phyloP scores from a whole-genome alignment of 2,888 invertebrate genomes.

The Cinara cedri region DNA sequence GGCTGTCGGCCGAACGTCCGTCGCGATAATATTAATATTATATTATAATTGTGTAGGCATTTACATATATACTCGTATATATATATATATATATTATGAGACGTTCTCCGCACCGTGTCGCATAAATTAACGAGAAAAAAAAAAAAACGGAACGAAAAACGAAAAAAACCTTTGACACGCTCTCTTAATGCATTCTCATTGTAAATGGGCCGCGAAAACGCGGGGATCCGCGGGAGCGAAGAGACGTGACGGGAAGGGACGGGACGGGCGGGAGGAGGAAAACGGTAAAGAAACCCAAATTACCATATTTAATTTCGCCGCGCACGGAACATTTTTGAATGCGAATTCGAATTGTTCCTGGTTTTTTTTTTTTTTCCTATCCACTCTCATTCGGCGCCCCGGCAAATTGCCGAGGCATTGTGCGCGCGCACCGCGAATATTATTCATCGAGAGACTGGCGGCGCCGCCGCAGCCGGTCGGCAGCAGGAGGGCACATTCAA shows the following conservation, averaged over 20 bases:
- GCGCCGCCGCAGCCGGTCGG: neutral
- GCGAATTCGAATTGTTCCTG: conserved; percentile 18
- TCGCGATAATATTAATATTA: conserved; percentile 33
- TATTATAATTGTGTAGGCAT: no score
- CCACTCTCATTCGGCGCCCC: conserved; percentile 7
- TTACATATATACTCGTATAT: no score
- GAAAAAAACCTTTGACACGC: conserved; percentile 52
- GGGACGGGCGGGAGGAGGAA: neutral
- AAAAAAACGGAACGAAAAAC: neutral
- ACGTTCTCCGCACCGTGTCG: conserved; percentile 30
- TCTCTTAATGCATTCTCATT: conserved; percentile 44
- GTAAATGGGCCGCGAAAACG: conserved; percentile 54
- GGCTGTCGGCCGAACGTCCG: conserved; percentile 43
- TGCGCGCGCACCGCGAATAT: neutral
- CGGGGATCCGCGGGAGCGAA: neutral
- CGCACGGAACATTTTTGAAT: conserved; percentile 14
- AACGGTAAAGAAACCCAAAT: conserved; percentile 22
- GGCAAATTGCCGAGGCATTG: neutral
- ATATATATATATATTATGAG: conserved; percentile 21
- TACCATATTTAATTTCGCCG: conserved; percentile 54
- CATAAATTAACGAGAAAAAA: conserved; percentile 30
- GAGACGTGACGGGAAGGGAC: neutral
- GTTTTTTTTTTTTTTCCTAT: neutral
- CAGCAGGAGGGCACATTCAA: neutral
- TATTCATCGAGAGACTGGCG: neutral